Evolutionary conservation across 2,797 vertebrate genomes (phyloP).

Genomic region (Halcyon smyrnensis): DNA sequence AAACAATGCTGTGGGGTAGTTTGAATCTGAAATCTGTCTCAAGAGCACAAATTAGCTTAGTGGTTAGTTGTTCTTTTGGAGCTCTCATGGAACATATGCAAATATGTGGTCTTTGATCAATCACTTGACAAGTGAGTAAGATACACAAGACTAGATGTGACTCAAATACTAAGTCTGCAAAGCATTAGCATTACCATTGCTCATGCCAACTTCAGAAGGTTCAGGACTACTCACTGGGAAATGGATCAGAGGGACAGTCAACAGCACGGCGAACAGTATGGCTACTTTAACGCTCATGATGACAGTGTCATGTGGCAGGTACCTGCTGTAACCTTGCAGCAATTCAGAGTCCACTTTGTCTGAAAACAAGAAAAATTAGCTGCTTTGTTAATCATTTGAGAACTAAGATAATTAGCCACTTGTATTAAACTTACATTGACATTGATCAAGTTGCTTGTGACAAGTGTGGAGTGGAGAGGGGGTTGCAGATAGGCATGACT

Average conservation of each 20-base stretch:
- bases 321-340: conserved; percentile 84
- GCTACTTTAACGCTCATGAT: conserved; percentile 87
- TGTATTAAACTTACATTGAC: background rate
- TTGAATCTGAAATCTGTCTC: conserved; percentile 73
- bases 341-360: conserved; percentile 90
- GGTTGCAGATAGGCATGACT: accelerated
- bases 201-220: conserved; percentile 8
- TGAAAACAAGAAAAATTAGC: conserved; percentile 64
- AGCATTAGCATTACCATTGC: conserved; percentile 64
- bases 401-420: background rate
- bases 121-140: conserved; percentile 77
- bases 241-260: conserved; percentile 93
- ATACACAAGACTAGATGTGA: conserved; percentile 69
- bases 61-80: conserved; percentile 71
- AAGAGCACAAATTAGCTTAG: conserved; percentile 78
- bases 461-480: too few species aligned
- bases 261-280: conserved; percentile 88
- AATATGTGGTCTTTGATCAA: conserved; percentile 76
- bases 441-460: background rate
- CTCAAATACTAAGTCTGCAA: conserved; percentile 70
- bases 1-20: conserved; percentile 75
- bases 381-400: background rate
- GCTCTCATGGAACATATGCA: conserved; percentile 72
- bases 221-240: conserved; percentile 89
- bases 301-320: conserved; percentile 84